These are phyloP conservation scores for Eupeodes luniger DNA, from an alignment of 2,888 invertebrate species.

Conservation along the genomic window DNA sequence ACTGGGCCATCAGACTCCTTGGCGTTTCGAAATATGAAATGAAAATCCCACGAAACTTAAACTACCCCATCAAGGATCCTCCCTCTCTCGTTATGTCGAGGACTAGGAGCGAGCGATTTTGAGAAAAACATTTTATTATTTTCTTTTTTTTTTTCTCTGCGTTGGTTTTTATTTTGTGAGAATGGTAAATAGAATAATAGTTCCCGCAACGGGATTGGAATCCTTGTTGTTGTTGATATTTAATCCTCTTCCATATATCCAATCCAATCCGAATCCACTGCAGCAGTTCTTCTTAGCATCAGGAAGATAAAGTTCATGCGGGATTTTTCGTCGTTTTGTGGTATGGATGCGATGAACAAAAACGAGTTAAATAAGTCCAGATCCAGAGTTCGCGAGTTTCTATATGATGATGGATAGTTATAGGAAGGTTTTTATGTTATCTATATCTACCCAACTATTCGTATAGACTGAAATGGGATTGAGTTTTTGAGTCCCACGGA, in stretches of 20 bases:
- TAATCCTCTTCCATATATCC: conserved; percentile 14
- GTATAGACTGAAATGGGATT: background rate
- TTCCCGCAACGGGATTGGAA: conserved; percentile 53
- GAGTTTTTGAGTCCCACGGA: conserved; percentile 43
- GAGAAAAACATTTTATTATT: conserved; percentile 1
- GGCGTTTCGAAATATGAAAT: conserved; percentile 14
- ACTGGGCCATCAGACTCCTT: conserved; percentile 70
- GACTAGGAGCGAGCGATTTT: conserved; percentile 13
- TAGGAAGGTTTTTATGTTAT: background rate
- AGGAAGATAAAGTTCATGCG: conserved; percentile 34
- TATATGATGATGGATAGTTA: conserved; percentile 38
- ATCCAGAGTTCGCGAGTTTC: conserved; percentile 46
- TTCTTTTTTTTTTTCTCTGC: conserved; percentile 24
- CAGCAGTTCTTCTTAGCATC: background rate
- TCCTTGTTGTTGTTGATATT: conserved; percentile 15
- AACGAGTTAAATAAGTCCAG: conserved; percentile 31
- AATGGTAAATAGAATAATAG: conserved; percentile 68
- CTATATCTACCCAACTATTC: no score
- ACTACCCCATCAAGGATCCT: conserved; percentile 50
- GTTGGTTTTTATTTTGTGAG: conserved; percentile 38
- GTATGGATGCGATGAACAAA: background rate
- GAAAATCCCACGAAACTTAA: conserved; percentile 51
- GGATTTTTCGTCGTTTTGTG: conserved; percentile 3
- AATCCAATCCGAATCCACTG: background rate
- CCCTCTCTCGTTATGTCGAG: background rate